Base-by-base conservation (phyloP, 2,797 vertebrate species). In the Sebastes iracundus region DNA sequence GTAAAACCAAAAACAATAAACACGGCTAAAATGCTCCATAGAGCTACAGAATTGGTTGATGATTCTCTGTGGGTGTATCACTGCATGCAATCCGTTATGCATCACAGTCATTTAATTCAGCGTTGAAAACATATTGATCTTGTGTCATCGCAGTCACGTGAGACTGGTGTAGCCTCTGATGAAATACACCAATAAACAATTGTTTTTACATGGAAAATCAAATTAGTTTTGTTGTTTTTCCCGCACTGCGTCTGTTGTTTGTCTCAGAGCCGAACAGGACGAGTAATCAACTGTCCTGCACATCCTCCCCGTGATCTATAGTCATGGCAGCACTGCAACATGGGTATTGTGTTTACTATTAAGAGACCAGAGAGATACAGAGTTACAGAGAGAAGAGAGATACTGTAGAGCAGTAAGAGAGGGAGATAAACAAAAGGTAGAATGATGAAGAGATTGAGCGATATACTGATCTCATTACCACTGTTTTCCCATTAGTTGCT, bases 341-440 rank as follows among this genome's bases (percentile, higher is more conserved):
- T 69, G 85, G 89, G 75, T 53, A 82, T 70, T 76, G 73, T 88
- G 75, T 87, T 92, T 83, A 90, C 83, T 84, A 83, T 82, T 75
- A 60, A 56, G 70, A 77, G 56, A 78, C 12, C 3, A 61, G 25
- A 65, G 53, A 62, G 76, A 74, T 27, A 68, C 60, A 85, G 70
- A 64, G 23, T 49, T 49, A 49, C 46, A 49, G 46, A 49, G 46
- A 61, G 49, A 38, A 63, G 20, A 67, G 60, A 38, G 1, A 62
- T 49, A 32, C 20, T 42, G 18, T 20, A 60, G 42, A 71, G 20
- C 16, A 58, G 1, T 8, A 42, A 27, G 32, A 49, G 53, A 61
- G 4, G 8, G 46, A 53, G 13, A 11, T 18, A 55, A 58, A 32
- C 23, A 76, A 63, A 22, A 30, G 10, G 38, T 2, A 61, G 25